phyloP scores from a whole-genome alignment of 2,113 vertebrate genomes.

The Tiliqua scincoides region DNA sequence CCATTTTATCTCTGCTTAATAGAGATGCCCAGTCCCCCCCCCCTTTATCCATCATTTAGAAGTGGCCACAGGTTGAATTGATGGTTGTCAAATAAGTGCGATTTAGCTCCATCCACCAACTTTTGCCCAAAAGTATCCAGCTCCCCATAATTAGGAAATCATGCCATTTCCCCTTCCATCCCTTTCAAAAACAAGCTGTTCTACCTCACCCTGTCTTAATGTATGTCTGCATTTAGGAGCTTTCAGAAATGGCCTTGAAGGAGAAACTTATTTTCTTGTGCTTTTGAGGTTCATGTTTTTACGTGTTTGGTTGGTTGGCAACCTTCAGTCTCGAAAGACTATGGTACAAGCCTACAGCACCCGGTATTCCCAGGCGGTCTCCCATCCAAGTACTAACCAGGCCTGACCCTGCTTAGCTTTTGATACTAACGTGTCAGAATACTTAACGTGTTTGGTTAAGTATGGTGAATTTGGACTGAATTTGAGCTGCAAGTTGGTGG shows the following conservation, averaged over 20 bases:
- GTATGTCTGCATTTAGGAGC: background rate
- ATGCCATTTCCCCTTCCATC: background rate
- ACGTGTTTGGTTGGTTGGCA: background rate
- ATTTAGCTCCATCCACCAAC: background rate
- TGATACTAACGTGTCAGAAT: too few relatives aligned
- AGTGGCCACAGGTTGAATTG: background rate
- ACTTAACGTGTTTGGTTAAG: background rate
- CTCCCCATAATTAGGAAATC: background rate
- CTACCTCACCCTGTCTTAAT: background rate
- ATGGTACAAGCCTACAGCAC: too few relatives aligned
- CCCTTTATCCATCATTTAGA: background rate
- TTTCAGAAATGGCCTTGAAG: background rate
- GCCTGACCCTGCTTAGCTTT: too few relatives aligned
- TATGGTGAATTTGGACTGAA: background rate
- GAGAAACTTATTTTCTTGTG: background rate
- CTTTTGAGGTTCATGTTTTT: background rate
- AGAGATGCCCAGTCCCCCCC: too few relatives aligned
- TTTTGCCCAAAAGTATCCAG: background rate
- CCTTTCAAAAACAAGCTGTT: background rate
- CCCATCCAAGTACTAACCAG: too few relatives aligned
- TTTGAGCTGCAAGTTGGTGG: too few relatives aligned
- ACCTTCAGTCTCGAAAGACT: too few relatives aligned
- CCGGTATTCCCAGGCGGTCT: too few relatives aligned
- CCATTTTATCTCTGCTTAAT: too few relatives aligned
- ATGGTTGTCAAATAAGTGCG: background rate